Conservation (phyloP, 2,888 invertebrate genomes). For the Pterostichus madidus region DNA sequence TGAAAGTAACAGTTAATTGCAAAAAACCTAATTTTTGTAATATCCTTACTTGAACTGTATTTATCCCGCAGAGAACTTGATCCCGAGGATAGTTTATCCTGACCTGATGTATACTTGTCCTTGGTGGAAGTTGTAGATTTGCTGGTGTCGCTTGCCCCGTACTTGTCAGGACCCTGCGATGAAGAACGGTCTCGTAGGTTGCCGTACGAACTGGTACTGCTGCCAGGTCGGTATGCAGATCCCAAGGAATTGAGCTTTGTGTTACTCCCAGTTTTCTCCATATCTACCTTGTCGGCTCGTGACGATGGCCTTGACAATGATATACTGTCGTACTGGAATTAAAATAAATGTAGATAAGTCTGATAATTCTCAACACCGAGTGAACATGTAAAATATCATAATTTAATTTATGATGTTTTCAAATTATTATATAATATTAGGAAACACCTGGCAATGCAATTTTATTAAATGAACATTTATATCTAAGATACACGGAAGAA, state of each 20-base stretch:
- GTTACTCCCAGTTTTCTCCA: constrained; percentile 71
- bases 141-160: constrained; percentile 6
- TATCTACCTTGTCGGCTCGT: constrained; percentile 70
- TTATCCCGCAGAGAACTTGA: constrained; percentile 54
- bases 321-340: constrained; percentile 73
- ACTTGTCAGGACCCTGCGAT: constrained; percentile 69
- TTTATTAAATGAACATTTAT: no score
- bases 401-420: no score
- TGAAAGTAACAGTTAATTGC: no score
- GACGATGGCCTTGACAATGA: constrained; percentile 72
- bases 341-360: no score
- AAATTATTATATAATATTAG: no score
- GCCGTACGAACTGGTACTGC: constrained; percentile 72
- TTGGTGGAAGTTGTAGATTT: constrained; percentile 7
- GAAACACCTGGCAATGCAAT: no score
- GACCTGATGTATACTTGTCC: constrained; percentile 44
- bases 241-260: constrained; percentile 70
- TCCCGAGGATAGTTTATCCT: constrained; percentile 21
- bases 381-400: no score
- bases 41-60: constrained; percentile 43
- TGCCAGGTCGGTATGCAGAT: constrained; percentile 70
- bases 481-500: no score
- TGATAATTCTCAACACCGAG: no score
- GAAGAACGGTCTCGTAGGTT: constrained; percentile 72
- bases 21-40: background rate